phyloP scores from a whole-genome alignment of 1,140 invertebrate species.

The Zeugodacus cucurbitae region DNA sequence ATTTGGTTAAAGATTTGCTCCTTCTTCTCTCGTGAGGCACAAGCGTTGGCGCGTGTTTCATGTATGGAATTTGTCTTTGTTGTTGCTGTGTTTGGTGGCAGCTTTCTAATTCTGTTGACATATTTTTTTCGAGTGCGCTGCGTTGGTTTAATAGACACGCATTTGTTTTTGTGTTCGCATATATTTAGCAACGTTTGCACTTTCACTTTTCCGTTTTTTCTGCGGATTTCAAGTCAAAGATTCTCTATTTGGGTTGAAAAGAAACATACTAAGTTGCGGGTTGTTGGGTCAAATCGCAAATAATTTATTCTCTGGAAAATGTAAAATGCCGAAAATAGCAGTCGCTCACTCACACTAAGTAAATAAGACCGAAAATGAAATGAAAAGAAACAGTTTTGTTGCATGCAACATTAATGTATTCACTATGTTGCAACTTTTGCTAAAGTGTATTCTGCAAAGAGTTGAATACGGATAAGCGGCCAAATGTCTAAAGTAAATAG shows the following conservation, averaged over 20 bases:
- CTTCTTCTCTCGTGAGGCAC: not conserved
- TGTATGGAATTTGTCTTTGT: not conserved
- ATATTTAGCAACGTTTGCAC: conserved; percentile 19
- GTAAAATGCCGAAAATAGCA: not conserved
- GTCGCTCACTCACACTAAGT: not conserved
- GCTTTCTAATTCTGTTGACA: conserved; percentile 35
- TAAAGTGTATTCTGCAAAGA: not conserved
- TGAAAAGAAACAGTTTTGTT: not conserved
- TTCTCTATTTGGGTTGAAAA: too few species aligned
- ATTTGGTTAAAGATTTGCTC: conserved; percentile 23
- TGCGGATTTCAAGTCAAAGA: not conserved
- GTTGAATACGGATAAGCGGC: too few species aligned
- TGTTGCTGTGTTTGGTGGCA: not conserved
- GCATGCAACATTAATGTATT: not conserved
- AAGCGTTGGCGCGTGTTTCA: not conserved
- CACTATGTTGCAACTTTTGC: not conserved
- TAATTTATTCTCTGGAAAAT: not conserved
- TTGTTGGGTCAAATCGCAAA: conserved; percentile 1
- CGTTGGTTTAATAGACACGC: not conserved
- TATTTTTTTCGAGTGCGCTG: conserved; percentile 21
- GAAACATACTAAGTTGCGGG: not conserved
- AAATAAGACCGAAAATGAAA: not conserved
- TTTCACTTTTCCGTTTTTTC: not conserved
- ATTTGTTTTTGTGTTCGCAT: not conserved
- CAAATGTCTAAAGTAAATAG: not conserved